A percentile compares a stretch with the other conserved stretches of the same genome.
phyloP scores from a whole-genome alignment of 2,888 invertebrate genomes.

The Elegia similella region DNA sequence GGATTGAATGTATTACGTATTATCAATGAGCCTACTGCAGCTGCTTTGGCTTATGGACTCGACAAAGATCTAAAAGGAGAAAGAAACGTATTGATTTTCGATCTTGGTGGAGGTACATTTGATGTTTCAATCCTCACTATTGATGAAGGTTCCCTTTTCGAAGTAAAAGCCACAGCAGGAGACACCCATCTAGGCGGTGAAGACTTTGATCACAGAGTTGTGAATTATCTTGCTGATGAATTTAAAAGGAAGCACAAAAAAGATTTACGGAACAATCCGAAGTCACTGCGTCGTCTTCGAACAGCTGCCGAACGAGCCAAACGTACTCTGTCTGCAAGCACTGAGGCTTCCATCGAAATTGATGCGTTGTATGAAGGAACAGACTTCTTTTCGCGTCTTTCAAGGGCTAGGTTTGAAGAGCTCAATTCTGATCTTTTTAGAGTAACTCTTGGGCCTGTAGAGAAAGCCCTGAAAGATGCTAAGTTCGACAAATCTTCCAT shows the following conservation, averaged over 20 bases:
- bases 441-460: constrained; percentile 87
- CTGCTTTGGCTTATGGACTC: constrained; percentile 87
- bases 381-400: constrained; percentile 85
- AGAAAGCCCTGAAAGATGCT: constrained; percentile 88
- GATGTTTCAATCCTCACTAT: constrained; percentile 92
- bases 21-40: constrained; percentile 91
- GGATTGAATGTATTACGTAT: constrained; percentile 90
- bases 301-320: constrained; percentile 90
- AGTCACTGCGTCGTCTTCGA: constrained; percentile 85
- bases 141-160: constrained; percentile 88
- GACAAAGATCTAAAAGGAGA: constrained; percentile 84
- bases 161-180: constrained; percentile 91
- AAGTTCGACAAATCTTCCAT: constrained; percentile 88
- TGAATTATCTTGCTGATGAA: constrained; percentile 85
- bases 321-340: constrained; percentile 87
- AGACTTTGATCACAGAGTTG: constrained; percentile 84
- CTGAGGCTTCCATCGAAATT: constrained; percentile 88
- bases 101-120: constrained; percentile 86
- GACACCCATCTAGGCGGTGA: constrained; percentile 94
- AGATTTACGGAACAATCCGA: constrained; percentile 83
- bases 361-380: constrained; percentile 88
- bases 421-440: constrained; percentile 87
- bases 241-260: constrained; percentile 87
- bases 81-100: constrained; percentile 83
- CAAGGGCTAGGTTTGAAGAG: constrained; percentile 89